phyloP scores from a whole-genome alignment of 2,888 invertebrate species.

The Ophion ellenae region DNA sequence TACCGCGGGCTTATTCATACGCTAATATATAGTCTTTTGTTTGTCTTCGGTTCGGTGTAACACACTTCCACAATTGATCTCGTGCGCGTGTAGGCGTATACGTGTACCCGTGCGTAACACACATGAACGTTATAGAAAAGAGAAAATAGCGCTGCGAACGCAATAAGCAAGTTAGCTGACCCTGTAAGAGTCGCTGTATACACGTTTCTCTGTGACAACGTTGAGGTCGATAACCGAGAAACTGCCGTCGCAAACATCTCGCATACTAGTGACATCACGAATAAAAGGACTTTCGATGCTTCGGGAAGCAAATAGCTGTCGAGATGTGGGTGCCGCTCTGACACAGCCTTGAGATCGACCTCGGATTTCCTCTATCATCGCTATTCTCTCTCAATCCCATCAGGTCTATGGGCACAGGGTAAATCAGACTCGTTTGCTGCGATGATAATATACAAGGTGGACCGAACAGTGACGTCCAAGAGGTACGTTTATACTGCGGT shows the following conservation, averaged over 20 bases:
- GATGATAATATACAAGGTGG: background rate
- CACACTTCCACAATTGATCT: background rate
- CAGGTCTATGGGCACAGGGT: background rate
- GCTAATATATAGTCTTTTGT: background rate
- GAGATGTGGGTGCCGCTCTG: constrained; percentile 68
- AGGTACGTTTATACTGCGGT: too few relatives aligned
- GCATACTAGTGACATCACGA: constrained; percentile 22
- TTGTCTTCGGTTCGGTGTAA: constrained; percentile 15
- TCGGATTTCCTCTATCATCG: constrained; percentile 63
- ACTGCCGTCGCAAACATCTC: constrained; percentile 38
- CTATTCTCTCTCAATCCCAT: constrained; percentile 3
- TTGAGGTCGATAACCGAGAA: constrained; percentile 61
- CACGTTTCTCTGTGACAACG: constrained; percentile 32
- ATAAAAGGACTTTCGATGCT: constrained; percentile 20
- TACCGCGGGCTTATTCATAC: background rate
- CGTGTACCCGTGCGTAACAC: constrained; percentile 3
- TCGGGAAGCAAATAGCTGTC: constrained; percentile 43
- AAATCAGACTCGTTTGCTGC: background rate
- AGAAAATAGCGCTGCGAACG: constrained; percentile 19
- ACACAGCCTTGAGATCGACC: constrained; percentile 78
- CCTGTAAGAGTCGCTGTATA: constrained; percentile 39
- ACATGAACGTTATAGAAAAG: constrained; percentile 18
- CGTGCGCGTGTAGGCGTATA: too few relatives aligned
- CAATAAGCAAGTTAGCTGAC: constrained; percentile 60
- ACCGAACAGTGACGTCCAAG: too few relatives aligned